Evolutionary conservation across 2,888 invertebrate species (phyloP).

Genomic region (Pristionchus japonicus): DNA sequence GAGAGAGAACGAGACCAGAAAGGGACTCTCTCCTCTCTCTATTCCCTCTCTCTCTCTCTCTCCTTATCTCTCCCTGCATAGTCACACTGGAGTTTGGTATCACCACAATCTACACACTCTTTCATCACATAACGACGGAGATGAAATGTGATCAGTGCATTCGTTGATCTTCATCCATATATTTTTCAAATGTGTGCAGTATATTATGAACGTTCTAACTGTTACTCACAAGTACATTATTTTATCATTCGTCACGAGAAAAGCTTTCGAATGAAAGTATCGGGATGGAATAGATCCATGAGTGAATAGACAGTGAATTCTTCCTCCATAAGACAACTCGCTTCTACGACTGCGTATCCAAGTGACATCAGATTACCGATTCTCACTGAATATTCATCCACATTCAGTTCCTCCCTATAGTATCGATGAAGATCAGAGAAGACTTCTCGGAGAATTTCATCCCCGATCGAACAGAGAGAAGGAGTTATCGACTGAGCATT

Average conservation of each 20-base stretch:
- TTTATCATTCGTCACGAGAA: not conserved
- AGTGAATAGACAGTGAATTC: constrained; percentile 20
- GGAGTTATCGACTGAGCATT: not conserved
- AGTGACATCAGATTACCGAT: constrained; percentile 14
- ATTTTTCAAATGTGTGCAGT: too few species aligned
- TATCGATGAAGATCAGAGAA: constrained; percentile 34
- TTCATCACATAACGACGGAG: not conserved
- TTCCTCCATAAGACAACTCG: constrained; percentile 1
- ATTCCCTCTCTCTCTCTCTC: not conserved
- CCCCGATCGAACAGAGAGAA: not conserved
- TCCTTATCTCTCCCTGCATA: not conserved
- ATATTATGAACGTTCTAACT: too few species aligned
- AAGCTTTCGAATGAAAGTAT: constrained; percentile 5
- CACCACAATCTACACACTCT: not conserved
- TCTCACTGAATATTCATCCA: constrained; percentile 21
- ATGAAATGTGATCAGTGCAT: too few species aligned
- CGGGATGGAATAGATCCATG: constrained; percentile 18
- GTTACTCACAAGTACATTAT: too few species aligned
- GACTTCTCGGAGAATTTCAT: constrained; percentile 13
- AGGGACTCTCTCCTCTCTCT: not conserved
- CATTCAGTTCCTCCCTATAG: not conserved
- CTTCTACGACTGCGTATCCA: not conserved
- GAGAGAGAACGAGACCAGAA: not conserved
- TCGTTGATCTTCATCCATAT: too few species aligned
- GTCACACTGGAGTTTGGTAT: not conserved